Evolutionary conservation across 2,888 invertebrate genomes (phyloP).

Genomic region (Melanostoma scalare): DNA sequence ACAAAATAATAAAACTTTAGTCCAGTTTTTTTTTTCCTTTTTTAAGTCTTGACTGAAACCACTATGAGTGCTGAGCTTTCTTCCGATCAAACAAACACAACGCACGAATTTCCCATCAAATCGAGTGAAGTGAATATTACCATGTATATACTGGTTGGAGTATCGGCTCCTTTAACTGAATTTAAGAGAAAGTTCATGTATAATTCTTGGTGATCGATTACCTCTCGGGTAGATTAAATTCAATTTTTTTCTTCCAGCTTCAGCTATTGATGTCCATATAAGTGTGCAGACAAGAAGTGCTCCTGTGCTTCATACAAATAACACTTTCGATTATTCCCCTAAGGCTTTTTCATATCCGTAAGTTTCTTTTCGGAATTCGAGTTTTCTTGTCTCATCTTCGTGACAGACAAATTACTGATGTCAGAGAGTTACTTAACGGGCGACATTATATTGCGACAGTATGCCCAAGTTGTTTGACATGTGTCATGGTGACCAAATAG

Average conservation of each 20-base stretch:
- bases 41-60: constrained; percentile 13
- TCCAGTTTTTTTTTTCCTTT: constrained; percentile 39
- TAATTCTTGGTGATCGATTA: constrained; percentile 42
- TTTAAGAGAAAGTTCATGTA: constrained; percentile 56
- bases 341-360: too few species aligned
- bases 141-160: neutral
- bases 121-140: neutral
- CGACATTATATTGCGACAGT: constrained; percentile 18
- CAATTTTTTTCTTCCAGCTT: too few species aligned
- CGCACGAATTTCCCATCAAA: constrained; percentile 25
- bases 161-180: neutral
- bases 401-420: constrained; percentile 53
- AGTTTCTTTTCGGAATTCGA: constrained; percentile 28
- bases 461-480: constrained; percentile 48
- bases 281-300: too few species aligned
- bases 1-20: constrained; percentile 18
- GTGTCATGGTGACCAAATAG: constrained; percentile 65
- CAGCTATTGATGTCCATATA: neutral
- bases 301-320: too few species aligned
- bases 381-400: constrained; percentile 34
- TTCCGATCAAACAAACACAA: constrained; percentile 25
- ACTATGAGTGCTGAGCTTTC: constrained; percentile 47
- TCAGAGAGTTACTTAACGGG: constrained; percentile 47
- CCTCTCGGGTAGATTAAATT: too few species aligned
- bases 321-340: too few species aligned